phyloP scores from a whole-genome alignment of 2,797 vertebrate genomes.

The Phalanger gymnotis region DNA sequence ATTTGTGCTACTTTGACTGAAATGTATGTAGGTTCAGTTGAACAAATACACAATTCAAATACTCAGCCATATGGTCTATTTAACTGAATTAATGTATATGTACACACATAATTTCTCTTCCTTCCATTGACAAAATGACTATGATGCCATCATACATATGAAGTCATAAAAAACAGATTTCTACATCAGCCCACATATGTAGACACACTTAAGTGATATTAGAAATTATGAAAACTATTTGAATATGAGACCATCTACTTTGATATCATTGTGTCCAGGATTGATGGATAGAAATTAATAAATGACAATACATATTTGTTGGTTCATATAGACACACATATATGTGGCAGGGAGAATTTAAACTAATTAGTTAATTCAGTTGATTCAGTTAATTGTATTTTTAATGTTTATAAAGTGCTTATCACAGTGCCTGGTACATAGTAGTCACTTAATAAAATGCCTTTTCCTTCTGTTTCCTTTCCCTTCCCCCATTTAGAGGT shows the following conservation, averaged over 20 bases:
- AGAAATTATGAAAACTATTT: background rate
- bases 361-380: background rate
- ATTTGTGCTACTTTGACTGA: background rate
- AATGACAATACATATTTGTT: background rate
- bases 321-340: background rate
- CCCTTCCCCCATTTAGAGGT: background rate
- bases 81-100: background rate
- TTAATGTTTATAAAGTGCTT: background rate
- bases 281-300: background rate
- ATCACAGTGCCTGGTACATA: background rate
- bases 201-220: background rate
- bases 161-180: background rate
- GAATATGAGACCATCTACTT: background rate
- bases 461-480: background rate
- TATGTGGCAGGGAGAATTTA: background rate
- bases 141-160: background rate
- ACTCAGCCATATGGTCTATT: background rate
- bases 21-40: background rate
- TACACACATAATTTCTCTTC: background rate
- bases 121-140: background rate
- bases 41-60: background rate
- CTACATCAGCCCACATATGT: background rate
- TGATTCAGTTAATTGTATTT: constrained; percentile 26
- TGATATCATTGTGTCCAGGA: background rate
- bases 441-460: background rate